A percentile compares a stretch with the other conserved stretches of the same genome.
These are phyloP conservation scores for Lampris incognitus DNA, from an alignment of 2,113 vertebrate genomes.

Conservation along the genomic window DNA sequence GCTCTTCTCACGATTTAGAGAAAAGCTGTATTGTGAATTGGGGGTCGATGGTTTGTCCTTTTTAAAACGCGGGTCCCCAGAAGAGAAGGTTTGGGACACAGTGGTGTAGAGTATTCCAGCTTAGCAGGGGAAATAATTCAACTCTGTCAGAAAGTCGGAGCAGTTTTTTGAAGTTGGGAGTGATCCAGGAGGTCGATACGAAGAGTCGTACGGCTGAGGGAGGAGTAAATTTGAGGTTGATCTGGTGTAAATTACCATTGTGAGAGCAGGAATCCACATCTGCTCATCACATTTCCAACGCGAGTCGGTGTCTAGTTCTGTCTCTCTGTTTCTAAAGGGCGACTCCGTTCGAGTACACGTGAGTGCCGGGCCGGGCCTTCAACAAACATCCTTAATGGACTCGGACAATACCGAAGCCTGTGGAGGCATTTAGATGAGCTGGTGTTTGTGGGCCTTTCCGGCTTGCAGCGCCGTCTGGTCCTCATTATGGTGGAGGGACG, in stretches of 20 bases:
- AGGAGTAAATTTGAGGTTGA: conserved; percentile 53
- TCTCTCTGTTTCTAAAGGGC: conserved; percentile 28
- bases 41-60: too few species aligned
- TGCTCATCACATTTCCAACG: conserved; percentile 76
- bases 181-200: conserved; percentile 44
- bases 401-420: conserved; percentile 57
- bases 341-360: conserved; percentile 35
- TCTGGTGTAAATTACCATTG: conserved; percentile 70
- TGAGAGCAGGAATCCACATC: conserved; percentile 74
- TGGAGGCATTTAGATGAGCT: conserved; percentile 62
- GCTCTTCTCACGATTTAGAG: too few species aligned
- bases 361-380: too few species aligned
- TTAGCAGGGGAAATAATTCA: too few species aligned
- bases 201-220: conserved; percentile 23
- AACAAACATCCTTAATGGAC: conserved; percentile 56
- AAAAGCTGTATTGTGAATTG: too few species aligned
- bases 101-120: too few species aligned
- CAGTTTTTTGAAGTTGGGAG: conserved; percentile 7
- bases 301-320: conserved; percentile 8
- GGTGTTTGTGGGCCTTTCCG: conserved; percentile 25
- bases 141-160: background rate
- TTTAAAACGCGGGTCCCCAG: too few species aligned
- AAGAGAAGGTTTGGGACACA: too few species aligned
- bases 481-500: conserved; percentile 41
- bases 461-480: conserved; percentile 35